These are phyloP conservation scores for Alligator sinensis DNA, from an alignment of 2,113 vertebrate species.

Conservation along the genomic window DNA sequence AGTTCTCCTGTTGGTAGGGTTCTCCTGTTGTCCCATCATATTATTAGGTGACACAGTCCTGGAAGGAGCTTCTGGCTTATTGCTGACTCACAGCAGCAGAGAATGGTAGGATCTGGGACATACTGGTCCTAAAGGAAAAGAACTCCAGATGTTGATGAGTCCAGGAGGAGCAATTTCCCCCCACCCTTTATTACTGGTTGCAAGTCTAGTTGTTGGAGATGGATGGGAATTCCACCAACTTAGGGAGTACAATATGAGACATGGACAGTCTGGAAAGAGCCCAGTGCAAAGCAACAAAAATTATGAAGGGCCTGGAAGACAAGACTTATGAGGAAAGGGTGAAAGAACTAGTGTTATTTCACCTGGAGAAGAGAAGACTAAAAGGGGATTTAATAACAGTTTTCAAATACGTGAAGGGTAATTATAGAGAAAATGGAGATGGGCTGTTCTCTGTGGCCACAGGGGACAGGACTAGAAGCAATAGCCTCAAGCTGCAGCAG, in stretches of 20 bases:
- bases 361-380: background rate
- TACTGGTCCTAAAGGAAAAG: background rate
- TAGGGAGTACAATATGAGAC: background rate
- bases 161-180: too few relatives aligned
- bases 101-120: background rate
- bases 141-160: background rate
- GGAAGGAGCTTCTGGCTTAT: background rate
- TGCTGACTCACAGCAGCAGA: background rate
- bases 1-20: background rate
- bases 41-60: background rate
- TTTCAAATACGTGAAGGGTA: background rate
- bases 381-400: conserved; percentile 65
- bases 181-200: background rate
- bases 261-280: background rate
- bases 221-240: conserved; percentile 30
- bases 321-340: too few relatives aligned
- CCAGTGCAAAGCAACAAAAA: too few relatives aligned
- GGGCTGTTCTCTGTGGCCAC: too few relatives aligned
- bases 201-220: conserved; percentile 15
- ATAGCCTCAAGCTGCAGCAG: too few relatives aligned
- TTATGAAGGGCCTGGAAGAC: too few relatives aligned
- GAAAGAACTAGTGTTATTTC: too few relatives aligned
- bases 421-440: too few relatives aligned
- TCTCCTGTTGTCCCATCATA: background rate
- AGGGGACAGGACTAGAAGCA: too few relatives aligned